phyloP scores from a whole-genome alignment of 2,113 vertebrate species.

The Chaenocephalus aceratus region DNA sequence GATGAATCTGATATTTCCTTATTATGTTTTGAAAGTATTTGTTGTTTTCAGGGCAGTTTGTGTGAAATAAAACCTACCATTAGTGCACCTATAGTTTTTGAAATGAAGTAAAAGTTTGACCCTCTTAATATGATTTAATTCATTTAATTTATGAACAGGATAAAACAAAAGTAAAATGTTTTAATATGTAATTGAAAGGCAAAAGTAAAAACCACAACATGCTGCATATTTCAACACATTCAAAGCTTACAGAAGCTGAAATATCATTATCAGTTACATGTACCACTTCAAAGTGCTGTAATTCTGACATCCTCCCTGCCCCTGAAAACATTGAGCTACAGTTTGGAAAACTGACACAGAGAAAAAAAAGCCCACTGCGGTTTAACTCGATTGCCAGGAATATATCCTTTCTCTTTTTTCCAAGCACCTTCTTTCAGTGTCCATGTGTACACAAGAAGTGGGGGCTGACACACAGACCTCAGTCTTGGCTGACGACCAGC shows the following conservation, averaged over 20 bases:
- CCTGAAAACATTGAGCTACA: slow-evolving; percentile 37
- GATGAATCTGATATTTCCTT: neutral
- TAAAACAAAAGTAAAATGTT: neutral
- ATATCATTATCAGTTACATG: slow-evolving; percentile 8
- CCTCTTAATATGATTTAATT: neutral
- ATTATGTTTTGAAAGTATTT: neutral
- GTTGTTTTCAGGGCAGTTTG: neutral
- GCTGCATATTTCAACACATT: neutral
- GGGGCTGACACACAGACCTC: slow-evolving; percentile 84
- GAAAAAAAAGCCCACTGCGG: slow-evolving; percentile 50
- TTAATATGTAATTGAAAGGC: neutral
- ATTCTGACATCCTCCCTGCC: slow-evolving; percentile 23
- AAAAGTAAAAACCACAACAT: neutral
- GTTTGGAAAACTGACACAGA: slow-evolving; percentile 68
- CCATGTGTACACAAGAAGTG: slow-evolving; percentile 81
- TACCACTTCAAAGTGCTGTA: slow-evolving; percentile 32
- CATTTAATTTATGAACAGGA: neutral
- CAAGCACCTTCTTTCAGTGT: slow-evolving; percentile 77
- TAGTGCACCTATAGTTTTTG: neutral
- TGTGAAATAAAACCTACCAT: neutral
- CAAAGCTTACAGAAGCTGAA: slow-evolving; percentile 5
- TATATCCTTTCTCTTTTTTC: slow-evolving; percentile 54
- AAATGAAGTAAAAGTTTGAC: neutral
- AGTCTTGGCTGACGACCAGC: slow-evolving; percentile 86
- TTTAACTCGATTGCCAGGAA: slow-evolving; percentile 73